phyloP scores from a whole-genome alignment of 2,797 vertebrate species.

The Gallinago stenura region DNA sequence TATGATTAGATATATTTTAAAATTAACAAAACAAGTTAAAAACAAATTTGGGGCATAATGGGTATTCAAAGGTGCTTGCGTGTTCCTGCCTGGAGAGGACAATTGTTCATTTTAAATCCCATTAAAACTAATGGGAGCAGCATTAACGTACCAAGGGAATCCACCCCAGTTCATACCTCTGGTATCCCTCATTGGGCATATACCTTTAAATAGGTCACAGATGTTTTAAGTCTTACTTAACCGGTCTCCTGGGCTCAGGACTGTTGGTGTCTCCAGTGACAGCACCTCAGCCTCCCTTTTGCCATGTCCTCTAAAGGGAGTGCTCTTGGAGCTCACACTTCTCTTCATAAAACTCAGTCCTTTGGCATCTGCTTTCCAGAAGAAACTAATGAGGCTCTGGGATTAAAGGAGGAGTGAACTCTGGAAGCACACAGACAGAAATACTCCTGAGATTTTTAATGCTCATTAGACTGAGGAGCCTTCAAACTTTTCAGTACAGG shows the following conservation, averaged over 20 bases:
- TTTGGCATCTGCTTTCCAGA: slow-evolving; percentile 17
- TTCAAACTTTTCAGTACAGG: slow-evolving; percentile 14
- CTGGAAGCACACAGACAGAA: background rate
- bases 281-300: background rate
- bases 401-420: slow-evolving; percentile 47
- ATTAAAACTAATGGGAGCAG: background rate
- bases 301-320: background rate
- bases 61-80: background rate
- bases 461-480: slow-evolving; percentile 47
- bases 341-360: background rate
- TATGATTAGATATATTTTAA: background rate
- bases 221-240: background rate
- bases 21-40: slow-evolving; percentile 43
- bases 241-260: background rate
- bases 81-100: background rate
- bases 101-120: background rate
- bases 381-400: slow-evolving; percentile 36
- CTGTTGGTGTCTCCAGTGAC: background rate
- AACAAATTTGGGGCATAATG: background rate
- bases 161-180: background rate
- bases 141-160: background rate
- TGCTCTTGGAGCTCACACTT: background rate
- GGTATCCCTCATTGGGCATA: accelerated
- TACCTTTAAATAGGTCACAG: background rate
- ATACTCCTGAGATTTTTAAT: slow-evolving; percentile 56